These are phyloP conservation scores for Balearica regulorum DNA, from an alignment of 2,797 vertebrate species.

Conservation along the genomic window DNA sequence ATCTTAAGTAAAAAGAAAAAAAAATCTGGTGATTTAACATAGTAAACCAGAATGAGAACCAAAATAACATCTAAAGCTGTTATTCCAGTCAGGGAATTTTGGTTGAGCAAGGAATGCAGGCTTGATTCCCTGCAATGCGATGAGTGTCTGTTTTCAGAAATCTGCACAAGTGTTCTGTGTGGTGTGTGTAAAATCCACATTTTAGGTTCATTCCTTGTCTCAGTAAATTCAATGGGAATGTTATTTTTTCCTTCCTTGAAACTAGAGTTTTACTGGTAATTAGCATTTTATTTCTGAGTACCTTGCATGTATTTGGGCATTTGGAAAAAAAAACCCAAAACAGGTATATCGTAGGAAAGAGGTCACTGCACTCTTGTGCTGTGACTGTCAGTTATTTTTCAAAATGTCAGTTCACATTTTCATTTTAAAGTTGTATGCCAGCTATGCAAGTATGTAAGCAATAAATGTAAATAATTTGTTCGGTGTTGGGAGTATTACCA, in stretches of 20 bases:
- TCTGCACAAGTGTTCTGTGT: not conserved
- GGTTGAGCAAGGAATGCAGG: not conserved
- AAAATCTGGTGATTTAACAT: not conserved
- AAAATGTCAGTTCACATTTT: not conserved
- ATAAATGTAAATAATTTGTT: not conserved
- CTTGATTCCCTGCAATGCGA: slow-evolving; percentile 14
- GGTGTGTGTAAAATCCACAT: not conserved
- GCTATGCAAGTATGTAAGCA: not conserved
- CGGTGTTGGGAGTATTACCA: not conserved
- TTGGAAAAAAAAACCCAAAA: not conserved
- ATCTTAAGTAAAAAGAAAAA: slow-evolving; percentile 27
- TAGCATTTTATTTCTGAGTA: not conserved
- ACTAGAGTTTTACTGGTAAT: not conserved
- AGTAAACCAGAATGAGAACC: slow-evolving; percentile 26
- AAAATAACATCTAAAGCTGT: slow-evolving; percentile 26
- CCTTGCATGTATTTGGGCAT: not conserved
- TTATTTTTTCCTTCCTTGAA: not conserved
- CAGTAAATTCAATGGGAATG: not conserved
- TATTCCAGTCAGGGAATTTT: slow-evolving; percentile 28
- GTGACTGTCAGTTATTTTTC: not conserved
- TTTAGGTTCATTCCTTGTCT: not conserved
- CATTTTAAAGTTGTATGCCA: not conserved
- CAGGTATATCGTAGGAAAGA: not conserved
- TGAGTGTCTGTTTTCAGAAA: not conserved
- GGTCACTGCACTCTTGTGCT: not conserved